A percentile compares a stretch with the other conserved stretches of the same genome.
Conservation (phyloP, 2,113 vertebrate species). For the Nesospiza acunhae region DNA sequence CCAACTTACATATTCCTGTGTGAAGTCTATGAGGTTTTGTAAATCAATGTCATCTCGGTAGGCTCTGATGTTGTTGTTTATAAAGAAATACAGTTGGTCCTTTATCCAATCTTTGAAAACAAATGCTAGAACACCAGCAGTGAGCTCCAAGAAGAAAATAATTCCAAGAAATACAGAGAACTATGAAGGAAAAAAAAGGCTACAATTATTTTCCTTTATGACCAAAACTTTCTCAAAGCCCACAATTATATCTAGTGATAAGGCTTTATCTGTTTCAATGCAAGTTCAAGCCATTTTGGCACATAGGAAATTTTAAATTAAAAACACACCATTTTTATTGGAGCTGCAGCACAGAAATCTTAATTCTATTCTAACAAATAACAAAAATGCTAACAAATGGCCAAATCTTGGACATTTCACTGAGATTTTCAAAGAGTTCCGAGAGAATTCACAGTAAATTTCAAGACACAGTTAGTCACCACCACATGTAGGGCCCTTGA, state of each 20-base stretch:
- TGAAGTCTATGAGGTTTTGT: slow-evolving; percentile 98
- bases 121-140: slow-evolving; percentile 94
- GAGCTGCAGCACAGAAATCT: background rate
- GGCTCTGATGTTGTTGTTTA: slow-evolving; percentile 98
- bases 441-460: background rate
- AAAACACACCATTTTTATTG: background rate
- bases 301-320: background rate
- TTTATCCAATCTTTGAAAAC: slow-evolving; percentile 99
- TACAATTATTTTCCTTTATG: background rate
- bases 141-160: slow-evolving; percentile 99
- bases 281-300: background rate
- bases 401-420: background rate
- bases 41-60: slow-evolving; percentile 98
- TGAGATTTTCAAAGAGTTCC: background rate
- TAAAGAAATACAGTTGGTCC: slow-evolving; percentile 98
- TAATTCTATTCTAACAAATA: slow-evolving; percentile 29
- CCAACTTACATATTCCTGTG: slow-evolving; percentile 94
- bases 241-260: background rate
- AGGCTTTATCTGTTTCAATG: background rate
- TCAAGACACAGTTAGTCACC: background rate
- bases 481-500: background rate
- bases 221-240: background rate
- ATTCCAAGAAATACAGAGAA: slow-evolving; percentile 98
- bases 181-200: slow-evolving; percentile 69
- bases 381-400: background rate